These are phyloP conservation scores for Onychorhynchus coronatus DNA, from an alignment of 2,113 vertebrate species.

Conservation along the genomic window DNA sequence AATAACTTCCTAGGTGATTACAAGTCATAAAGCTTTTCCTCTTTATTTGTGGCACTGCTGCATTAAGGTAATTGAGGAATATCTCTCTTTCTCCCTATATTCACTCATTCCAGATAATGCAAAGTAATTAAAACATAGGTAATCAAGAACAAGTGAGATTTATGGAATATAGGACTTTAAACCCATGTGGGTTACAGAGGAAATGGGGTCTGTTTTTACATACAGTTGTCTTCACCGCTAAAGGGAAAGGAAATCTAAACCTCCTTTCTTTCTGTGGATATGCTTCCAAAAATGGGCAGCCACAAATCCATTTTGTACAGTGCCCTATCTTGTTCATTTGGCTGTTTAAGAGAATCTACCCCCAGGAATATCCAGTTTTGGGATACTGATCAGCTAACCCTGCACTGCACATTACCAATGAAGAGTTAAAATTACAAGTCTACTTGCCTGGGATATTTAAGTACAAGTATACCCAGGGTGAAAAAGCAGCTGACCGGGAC, in stretches of 20 bases:
- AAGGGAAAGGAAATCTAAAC: background rate
- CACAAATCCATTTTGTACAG: background rate
- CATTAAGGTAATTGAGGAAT: fast-evolving
- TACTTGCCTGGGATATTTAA: background rate
- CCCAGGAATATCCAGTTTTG: background rate
- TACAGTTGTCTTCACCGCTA: background rate
- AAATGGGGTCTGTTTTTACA: background rate
- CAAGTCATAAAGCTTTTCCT: background rate
- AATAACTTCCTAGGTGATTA: background rate
- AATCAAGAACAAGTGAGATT: background rate
- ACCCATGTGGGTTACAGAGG: background rate
- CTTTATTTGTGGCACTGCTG: background rate
- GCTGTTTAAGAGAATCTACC: background rate
- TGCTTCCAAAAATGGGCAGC: background rate
- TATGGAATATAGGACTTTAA: background rate
- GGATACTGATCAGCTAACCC: background rate
- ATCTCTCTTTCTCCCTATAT: background rate
- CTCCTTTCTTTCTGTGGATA: background rate
- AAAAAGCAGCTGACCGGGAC: background rate
- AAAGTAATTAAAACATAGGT: background rate
- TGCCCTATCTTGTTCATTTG: background rate
- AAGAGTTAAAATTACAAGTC: background rate
- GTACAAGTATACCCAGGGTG: background rate
- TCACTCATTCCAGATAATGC: background rate
- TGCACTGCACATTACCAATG: too few relatives aligned